Conservation (phyloP, 2,888 invertebrate species). For the Hyalella azteca region DNA sequence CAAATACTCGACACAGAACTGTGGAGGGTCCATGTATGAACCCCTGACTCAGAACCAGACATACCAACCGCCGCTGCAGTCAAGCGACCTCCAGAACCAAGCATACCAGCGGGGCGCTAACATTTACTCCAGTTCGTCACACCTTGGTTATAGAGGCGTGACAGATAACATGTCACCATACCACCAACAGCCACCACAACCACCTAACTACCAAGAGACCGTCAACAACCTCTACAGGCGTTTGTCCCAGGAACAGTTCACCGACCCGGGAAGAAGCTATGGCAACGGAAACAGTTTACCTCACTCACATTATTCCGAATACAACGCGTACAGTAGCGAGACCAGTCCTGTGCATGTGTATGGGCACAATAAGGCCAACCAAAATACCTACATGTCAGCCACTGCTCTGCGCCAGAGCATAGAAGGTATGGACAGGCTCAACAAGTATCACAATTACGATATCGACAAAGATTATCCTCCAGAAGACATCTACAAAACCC, state of each 20-base stretch:
- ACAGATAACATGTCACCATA: neutral
- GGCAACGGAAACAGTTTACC: neutral
- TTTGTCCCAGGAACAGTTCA: neutral
- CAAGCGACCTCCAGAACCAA: neutral
- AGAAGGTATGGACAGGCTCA: constrained; percentile 7
- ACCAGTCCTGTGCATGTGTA: constrained; percentile 21
- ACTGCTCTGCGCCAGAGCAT: neutral
- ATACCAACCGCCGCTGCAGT: neutral
- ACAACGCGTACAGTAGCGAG: constrained; percentile 32
- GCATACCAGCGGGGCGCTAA: neutral
- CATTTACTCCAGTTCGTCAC: constrained; percentile 11
- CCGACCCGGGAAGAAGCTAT: constrained; percentile 6
- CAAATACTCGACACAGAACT: neutral
- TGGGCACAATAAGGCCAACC: neutral
- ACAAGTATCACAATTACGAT: constrained; percentile 25
- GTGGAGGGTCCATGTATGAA: neutral
- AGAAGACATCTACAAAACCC: constrained; percentile 22
- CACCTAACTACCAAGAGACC: constrained; percentile 31
- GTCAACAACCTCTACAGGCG: constrained; percentile 24
- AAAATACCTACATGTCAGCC: neutral
- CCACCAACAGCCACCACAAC: constrained; percentile 7
- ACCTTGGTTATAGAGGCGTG: constrained; percentile 4
- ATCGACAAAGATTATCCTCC: constrained; percentile 32
- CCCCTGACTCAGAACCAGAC: constrained; percentile 23
- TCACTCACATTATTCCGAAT: neutral